A percentile compares a stretch with the other conserved stretches of the same genome.
Conservation (phyloP, 2,888 invertebrate genomes). For the Euplexia lucipara region DNA sequence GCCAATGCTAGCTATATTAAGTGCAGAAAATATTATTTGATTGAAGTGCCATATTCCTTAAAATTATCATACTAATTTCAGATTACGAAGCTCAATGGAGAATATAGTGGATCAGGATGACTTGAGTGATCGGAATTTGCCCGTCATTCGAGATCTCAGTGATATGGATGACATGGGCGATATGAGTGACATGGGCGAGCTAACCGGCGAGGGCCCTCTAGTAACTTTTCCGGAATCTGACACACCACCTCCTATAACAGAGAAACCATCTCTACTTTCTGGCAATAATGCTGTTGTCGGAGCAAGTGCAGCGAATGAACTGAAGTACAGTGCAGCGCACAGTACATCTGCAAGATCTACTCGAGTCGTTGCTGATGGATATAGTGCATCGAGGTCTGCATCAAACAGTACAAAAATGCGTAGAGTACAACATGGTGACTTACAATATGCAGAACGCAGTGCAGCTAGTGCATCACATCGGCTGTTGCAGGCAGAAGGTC, state of each 20-base stretch:
- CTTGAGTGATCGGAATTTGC: constrained; percentile 83
- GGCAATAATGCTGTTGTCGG: constrained; percentile 84
- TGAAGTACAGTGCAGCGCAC: constrained; percentile 96
- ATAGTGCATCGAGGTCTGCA: constrained; percentile 93
- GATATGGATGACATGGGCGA: constrained; percentile 88
- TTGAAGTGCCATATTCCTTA: constrained; percentile 16
- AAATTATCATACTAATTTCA: constrained; percentile 70
- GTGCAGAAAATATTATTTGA: constrained; percentile 18
- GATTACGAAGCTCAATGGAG: constrained; percentile 94
- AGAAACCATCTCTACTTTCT: constrained; percentile 86
- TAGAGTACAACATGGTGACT: constrained; percentile 94
- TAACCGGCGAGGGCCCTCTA: constrained; percentile 91
- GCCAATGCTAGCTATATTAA: constrained; percentile 18
- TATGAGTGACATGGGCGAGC: constrained; percentile 88
- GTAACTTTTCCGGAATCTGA: constrained; percentile 96
- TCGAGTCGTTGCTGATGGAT: constrained; percentile 95
- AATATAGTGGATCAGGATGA: constrained; percentile 94
- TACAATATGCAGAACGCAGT: constrained; percentile 95
- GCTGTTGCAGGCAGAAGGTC: constrained; percentile 95
- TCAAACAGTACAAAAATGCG: constrained; percentile 88
- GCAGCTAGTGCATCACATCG: constrained; percentile 95
- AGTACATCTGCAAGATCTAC: constrained; percentile 94
- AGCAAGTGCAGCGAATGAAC: constrained; percentile 91
- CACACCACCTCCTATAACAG: constrained; percentile 92
- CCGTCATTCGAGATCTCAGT: constrained; percentile 87